These are phyloP conservation scores for Oopsacas minuta DNA, from an alignment of 37 sponge, comb jelly and placozoan genomes.

Conservation along the genomic window DNA sequence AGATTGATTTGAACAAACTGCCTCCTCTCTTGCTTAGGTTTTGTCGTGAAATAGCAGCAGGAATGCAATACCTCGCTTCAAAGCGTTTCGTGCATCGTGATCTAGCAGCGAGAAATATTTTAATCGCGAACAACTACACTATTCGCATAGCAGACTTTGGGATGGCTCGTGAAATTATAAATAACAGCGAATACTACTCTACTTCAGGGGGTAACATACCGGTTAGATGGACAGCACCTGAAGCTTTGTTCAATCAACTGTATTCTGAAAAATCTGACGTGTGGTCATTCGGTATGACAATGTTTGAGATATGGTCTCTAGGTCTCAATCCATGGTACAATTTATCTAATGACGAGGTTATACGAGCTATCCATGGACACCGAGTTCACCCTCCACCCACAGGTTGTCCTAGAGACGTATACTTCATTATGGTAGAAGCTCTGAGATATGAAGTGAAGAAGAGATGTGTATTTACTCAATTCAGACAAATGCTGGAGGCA, in stretches of 20 bases:
- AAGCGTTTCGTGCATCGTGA: neutral
- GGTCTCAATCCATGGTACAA: constrained; percentile 16
- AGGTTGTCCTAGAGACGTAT: neutral
- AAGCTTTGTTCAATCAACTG: neutral
- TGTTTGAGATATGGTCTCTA: neutral
- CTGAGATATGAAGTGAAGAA: neutral
- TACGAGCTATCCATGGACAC: neutral
- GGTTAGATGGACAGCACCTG: constrained; percentile 19
- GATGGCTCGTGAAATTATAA: neutral
- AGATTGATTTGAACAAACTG: neutral
- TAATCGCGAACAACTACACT: neutral
- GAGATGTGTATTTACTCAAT: neutral
- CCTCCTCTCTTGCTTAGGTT: constrained; percentile 7
- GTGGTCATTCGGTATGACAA: constrained; percentile 18
- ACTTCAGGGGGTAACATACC: constrained; percentile 16
- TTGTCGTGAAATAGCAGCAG: neutral
- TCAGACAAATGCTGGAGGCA: neutral
- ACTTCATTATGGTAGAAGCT: neutral
- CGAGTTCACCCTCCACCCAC: neutral
- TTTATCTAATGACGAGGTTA: neutral
- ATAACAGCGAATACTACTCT: constrained; percentile 1
- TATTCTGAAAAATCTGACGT: constrained; percentile 12
- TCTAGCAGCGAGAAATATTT: constrained; percentile 4
- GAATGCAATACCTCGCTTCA: neutral
- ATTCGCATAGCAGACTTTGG: constrained; percentile 20